phyloP scores from a whole-genome alignment of 2,797 vertebrate species.

The Eurystomus glaucurus region DNA sequence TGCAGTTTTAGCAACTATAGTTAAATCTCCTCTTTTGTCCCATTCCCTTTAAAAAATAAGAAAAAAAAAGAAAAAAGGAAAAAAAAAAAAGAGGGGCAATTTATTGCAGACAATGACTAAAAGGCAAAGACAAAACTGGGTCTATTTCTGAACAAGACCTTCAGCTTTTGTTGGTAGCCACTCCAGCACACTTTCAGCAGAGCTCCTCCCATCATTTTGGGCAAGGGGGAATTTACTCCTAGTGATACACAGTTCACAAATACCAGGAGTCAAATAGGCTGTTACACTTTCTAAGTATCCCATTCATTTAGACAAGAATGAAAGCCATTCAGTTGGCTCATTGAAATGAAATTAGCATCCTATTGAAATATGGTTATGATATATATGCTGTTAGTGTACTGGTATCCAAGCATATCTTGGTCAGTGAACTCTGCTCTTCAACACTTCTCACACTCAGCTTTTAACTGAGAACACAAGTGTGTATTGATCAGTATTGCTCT shows the following conservation, averaged over 20 bases:
- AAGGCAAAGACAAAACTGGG: background rate
- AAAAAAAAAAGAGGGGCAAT: rapidly evolving
- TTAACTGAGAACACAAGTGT: background rate
- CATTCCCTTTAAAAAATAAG: background rate
- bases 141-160: background rate
- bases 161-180: background rate
- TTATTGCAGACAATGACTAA: background rate
- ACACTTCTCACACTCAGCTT: background rate
- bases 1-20: background rate
- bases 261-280: background rate
- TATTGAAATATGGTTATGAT: background rate
- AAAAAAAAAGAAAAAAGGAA: rapidly evolving
- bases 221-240: background rate
- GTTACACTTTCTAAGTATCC: background rate
- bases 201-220: background rate
- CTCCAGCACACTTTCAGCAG: background rate
- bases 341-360: background rate
- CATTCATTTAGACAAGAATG: background rate
- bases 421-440: background rate
- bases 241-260: background rate
- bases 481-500: background rate
- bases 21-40: background rate
- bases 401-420: background rate
- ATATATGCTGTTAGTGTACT: background rate
- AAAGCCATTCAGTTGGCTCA: background rate